phyloP scores from a whole-genome alignment of 1,140 invertebrate genomes.

The Trigoniulus corallinus region DNA sequence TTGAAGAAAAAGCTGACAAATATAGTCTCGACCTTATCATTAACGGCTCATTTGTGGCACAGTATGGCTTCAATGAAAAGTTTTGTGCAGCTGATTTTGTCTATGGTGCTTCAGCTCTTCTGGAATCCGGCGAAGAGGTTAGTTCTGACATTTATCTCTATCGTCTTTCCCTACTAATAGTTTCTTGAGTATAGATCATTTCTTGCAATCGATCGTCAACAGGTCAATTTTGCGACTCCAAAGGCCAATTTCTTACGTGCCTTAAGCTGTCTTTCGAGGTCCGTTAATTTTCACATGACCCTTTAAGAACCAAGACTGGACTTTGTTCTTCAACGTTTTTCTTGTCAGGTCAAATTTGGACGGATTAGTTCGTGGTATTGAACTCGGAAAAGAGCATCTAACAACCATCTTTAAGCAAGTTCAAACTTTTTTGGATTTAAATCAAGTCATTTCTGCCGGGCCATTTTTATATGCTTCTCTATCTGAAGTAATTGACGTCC shows the following conservation, averaged over 20 bases:
- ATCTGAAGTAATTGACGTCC: constrained; percentile 42
- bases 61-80: constrained; percentile 62
- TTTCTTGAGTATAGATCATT: not conserved
- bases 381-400: constrained; percentile 52
- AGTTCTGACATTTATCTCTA: constrained; percentile 8
- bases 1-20: constrained; percentile 56
- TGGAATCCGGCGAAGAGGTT: constrained; percentile 48
- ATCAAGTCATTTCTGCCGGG: constrained; percentile 64
- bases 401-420: constrained; percentile 60
- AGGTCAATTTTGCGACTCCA: no score
- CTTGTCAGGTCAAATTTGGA: constrained; percentile 20
- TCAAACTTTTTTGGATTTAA: constrained; percentile 59
- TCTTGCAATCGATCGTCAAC: constrained; percentile 10
- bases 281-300: not conserved
- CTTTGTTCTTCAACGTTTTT: constrained; percentile 4
- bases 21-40: constrained; percentile 50
- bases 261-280: not conserved
- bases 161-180: constrained; percentile 21
- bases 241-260: not conserved
- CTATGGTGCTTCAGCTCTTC: constrained; percentile 54
- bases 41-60: constrained; percentile 55
- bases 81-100: constrained; percentile 70
- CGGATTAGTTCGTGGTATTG: constrained; percentile 46
- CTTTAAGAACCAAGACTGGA: not conserved
- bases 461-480: constrained; percentile 77